A percentile compares a stretch with the other conserved stretches of the same genome.
phyloP scores from a whole-genome alignment of 1,140 invertebrate species.

The Gryon sp. region DNA sequence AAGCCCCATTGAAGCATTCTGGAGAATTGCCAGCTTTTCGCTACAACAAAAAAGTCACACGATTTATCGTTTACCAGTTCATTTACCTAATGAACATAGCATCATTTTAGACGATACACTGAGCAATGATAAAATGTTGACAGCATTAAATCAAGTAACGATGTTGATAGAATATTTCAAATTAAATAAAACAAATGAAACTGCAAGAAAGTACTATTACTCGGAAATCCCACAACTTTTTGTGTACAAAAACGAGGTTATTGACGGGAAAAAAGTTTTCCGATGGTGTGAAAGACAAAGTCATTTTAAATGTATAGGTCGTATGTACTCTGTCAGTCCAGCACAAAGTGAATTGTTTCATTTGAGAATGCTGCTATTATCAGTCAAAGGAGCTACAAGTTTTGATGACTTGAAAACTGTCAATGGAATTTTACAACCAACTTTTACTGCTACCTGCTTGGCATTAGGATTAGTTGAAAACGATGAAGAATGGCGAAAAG shows the following conservation, averaged over 20 bases:
- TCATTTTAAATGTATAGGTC: conserved; percentile 10
- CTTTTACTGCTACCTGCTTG: conserved; percentile 67
- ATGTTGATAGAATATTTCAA: too few species aligned
- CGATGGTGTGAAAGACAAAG: conserved; percentile 8
- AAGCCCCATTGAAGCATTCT: conserved; percentile 25
- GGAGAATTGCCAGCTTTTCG: conserved; percentile 14
- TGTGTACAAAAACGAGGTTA: conserved; percentile 24
- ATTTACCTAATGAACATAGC: too few species aligned
- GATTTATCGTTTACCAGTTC: too few species aligned
- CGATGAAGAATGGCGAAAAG: too few species aligned
- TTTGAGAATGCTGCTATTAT: too few species aligned
- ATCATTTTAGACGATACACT: too few species aligned
- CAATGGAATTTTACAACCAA: too few species aligned
- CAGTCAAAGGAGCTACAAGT: too few species aligned
- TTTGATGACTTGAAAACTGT: too few species aligned
- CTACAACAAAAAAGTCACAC: too few species aligned
- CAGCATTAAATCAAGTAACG: too few species aligned
- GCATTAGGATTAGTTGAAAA: conserved; percentile 19
- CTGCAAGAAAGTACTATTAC: conserved; percentile 10
- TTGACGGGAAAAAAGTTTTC: not conserved
- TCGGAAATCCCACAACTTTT: conserved; percentile 31
- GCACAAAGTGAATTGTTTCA: conserved; percentile 13
- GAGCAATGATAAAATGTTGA: too few species aligned
- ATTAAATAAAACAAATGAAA: conserved; percentile 17
- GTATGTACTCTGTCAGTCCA: conserved; percentile 9